Percentiles rank a stretch among this genome's conserved stretches.
phyloP scores from a whole-genome alignment of 2,113 vertebrate genomes.

The Atlantisia rogersi region DNA sequence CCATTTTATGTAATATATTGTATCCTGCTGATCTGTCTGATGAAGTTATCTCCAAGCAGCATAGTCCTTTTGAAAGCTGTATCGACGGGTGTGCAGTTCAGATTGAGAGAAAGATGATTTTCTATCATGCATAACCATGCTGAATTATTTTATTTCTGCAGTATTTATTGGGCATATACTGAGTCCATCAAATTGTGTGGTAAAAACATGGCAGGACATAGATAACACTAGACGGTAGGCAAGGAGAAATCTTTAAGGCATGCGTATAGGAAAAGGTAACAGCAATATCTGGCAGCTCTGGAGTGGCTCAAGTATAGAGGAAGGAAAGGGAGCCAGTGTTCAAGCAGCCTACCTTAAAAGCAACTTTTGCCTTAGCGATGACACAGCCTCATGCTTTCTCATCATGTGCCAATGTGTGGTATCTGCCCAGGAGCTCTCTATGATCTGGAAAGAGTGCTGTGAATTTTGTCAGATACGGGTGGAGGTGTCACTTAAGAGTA shows the following conservation, averaged over 20 bases:
- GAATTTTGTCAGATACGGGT: slow-evolving; percentile 16
- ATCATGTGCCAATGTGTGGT: background rate
- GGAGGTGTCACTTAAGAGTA: slow-evolving; percentile 22
- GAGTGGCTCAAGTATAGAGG: background rate
- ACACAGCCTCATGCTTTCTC: slow-evolving; percentile 15
- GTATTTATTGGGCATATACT: background rate
- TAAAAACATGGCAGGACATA: background rate
- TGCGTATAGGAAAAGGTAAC: background rate
- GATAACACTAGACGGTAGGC: background rate
- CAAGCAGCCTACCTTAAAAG: slow-evolving; percentile 15
- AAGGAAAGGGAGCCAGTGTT: background rate
- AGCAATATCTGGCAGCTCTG: background rate
- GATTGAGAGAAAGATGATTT: background rate
- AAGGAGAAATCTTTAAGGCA: background rate
- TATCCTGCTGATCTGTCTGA: background rate
- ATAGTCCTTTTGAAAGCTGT: background rate
- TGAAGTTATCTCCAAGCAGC: background rate
- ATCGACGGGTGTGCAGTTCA: background rate
- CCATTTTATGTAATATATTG: background rate
- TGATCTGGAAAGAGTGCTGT: background rate
- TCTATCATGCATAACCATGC: background rate
- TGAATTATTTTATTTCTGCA: background rate
- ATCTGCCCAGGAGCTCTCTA: slow-evolving; percentile 26
- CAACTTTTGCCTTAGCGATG: slow-evolving; percentile 9
- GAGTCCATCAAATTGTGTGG: background rate